Evolutionary conservation across 2,113 vertebrate species (phyloP).

Genomic region (Leucopternis melanops): DNA sequence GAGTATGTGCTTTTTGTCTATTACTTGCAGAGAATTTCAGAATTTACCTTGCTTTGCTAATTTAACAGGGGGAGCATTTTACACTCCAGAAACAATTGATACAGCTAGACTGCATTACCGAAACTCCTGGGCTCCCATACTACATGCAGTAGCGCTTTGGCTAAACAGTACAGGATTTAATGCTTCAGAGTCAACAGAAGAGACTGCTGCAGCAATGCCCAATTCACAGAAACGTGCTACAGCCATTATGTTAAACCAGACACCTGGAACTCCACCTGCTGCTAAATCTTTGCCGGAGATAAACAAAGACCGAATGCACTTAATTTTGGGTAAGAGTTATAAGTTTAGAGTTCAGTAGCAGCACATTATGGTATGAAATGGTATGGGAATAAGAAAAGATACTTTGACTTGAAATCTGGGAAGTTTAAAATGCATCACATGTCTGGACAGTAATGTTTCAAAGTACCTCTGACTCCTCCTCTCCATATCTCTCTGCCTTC

Average conservation of each 20-base stretch:
- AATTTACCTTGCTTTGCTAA: background rate
- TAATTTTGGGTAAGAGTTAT: conserved; percentile 85
- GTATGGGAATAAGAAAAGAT: background rate
- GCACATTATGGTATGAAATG: background rate
- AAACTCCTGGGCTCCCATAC: conserved; percentile 91
- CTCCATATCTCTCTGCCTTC: background rate
- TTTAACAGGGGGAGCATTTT: conserved; percentile 91
- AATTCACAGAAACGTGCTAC: conserved; percentile 68
- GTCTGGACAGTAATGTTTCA: background rate
- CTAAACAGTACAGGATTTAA: conserved; percentile 90
- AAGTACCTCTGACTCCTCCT: background rate
- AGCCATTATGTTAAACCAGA: conserved; percentile 63
- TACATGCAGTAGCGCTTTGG: conserved; percentile 94
- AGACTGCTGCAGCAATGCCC: conserved; percentile 53
- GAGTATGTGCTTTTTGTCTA: background rate
- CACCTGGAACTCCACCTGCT: conserved; percentile 63
- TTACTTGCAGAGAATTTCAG: background rate
- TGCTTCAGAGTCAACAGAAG: conserved; percentile 70
- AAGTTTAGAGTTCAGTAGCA: background rate
- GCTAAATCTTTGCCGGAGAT: conserved; percentile 81
- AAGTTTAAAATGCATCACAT: background rate
- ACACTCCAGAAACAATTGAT: conserved; percentile 98
- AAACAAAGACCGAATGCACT: conserved; percentile 92
- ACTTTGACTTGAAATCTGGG: background rate
- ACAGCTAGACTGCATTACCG: conserved; percentile 94